These are phyloP conservation scores for Pseudomugil tenellus DNA, from an alignment of 2,797 vertebrate genomes.

Conservation along the genomic window DNA sequence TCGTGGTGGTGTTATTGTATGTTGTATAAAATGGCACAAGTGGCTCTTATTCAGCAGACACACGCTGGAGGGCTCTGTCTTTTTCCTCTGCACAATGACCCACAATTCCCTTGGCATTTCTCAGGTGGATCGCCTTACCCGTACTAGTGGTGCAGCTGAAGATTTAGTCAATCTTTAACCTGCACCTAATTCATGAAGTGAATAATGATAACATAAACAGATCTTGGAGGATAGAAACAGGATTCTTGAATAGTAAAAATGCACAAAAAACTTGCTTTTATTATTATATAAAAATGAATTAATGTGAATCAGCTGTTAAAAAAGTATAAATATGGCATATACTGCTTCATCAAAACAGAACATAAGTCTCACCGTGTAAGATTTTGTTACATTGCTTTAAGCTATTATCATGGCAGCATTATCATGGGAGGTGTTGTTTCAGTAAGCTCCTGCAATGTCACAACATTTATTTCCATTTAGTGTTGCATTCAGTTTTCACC, in stretches of 20 bases:
- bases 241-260: conserved; percentile 9
- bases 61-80: conserved; percentile 76
- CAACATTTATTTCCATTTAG: too few relatives aligned
- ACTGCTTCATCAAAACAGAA: too few relatives aligned
- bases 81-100: conserved; percentile 73
- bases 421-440: too few relatives aligned
- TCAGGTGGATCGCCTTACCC: conserved; percentile 82
- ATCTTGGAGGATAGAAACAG: conserved; percentile 15
- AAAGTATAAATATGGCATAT: conserved; percentile 7
- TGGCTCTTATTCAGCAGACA: conserved; percentile 81
- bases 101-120: conserved; percentile 81
- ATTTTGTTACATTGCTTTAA: too few relatives aligned
- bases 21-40: conserved; percentile 77
- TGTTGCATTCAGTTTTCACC: too few relatives aligned
- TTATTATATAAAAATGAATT: too few relatives aligned
- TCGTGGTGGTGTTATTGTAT: conserved; percentile 69
- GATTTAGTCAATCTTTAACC: conserved; percentile 48
- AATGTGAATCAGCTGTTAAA: conserved; percentile 23
- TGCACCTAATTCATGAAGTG: conserved; percentile 32
- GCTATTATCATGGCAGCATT: too few relatives aligned
- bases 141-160: conserved; percentile 64
- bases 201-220: conserved; percentile 27
- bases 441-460: too few relatives aligned
- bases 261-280: conserved; percentile 11
- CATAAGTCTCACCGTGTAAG: too few relatives aligned